Evolutionary conservation across 2,797 vertebrate species (phyloP).

Genomic region (Euphonia xanthogaster): DNA sequence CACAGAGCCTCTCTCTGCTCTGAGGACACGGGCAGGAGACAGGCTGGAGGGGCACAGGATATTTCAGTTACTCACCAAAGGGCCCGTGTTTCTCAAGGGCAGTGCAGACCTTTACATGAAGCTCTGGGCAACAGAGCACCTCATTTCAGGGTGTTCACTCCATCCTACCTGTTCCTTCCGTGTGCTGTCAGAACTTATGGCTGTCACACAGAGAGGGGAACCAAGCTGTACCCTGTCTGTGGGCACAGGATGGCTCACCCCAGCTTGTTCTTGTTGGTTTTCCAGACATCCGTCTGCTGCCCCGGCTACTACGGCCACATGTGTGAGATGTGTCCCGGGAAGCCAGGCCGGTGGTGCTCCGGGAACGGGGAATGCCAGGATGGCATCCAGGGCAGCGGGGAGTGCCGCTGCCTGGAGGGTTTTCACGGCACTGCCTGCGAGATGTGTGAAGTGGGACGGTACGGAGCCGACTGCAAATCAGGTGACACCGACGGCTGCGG

Average conservation of each 20-base stretch:
- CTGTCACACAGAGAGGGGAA: background rate
- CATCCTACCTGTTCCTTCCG: background rate
- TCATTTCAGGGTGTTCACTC: background rate
- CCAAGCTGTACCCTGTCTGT: background rate
- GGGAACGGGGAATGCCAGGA: conserved; percentile 90
- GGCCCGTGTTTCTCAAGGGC: background rate
- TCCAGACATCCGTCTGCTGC: conserved; percentile 85
- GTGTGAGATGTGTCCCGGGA: conserved; percentile 90
- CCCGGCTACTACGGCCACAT: conserved; percentile 88
- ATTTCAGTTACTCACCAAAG: background rate
- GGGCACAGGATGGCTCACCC: background rate
- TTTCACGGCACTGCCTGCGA: conserved; percentile 94
- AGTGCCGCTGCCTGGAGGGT: conserved; percentile 91
- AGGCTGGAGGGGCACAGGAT: background rate
- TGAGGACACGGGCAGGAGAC: background rate
- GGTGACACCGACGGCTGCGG: conserved; percentile 60
- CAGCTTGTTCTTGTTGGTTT: background rate
- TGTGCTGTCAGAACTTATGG: fast-evolving
- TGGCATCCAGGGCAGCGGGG: conserved; percentile 82
- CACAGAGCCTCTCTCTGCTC: background rate
- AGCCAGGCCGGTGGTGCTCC: conserved; percentile 83
- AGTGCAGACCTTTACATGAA: background rate
- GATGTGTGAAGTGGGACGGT: conserved; percentile 91
- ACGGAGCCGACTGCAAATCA: conserved; percentile 84
- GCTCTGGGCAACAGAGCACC: background rate